Percentiles rank a stretch among this genome's conserved stretches.
Conservation (phyloP, 1,140 invertebrate species). For the Agrypnia vestita region DNA sequence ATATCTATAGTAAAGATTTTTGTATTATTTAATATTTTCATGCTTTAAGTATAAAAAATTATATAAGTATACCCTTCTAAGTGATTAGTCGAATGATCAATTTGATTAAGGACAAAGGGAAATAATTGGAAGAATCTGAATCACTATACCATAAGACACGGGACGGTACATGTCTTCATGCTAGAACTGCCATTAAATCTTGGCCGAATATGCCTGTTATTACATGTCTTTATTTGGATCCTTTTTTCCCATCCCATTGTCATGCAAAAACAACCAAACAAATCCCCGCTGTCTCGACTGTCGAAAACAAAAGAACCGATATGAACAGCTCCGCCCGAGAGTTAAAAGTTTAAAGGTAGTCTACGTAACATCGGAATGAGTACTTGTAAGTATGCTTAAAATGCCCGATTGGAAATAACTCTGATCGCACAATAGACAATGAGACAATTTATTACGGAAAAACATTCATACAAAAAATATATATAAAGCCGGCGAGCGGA, state of each 20-base stretch:
- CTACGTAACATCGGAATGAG: constrained; percentile 40
- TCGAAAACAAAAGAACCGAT: constrained; percentile 23
- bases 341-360: constrained; percentile 41
- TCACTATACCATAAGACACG: too few relatives aligned
- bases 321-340: constrained; percentile 4
- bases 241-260: constrained; percentile 37
- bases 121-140: too few relatives aligned
- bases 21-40: too few relatives aligned
- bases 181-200: too few relatives aligned
- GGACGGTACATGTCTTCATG: too few relatives aligned
- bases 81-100: too few relatives aligned
- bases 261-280: constrained; percentile 22
- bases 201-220: too few relatives aligned
- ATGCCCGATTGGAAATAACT: constrained; percentile 58
- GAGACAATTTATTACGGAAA: constrained; percentile 61
- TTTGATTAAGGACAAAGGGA: too few relatives aligned
- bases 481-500: constrained; percentile 48
- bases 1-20: too few relatives aligned
- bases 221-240: background rate
- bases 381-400: constrained; percentile 55
- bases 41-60: too few relatives aligned
- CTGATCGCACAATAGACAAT: constrained; percentile 61
- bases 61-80: too few relatives aligned
- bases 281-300: constrained; percentile 4
- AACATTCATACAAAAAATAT: constrained; percentile 59